A percentile compares a stretch with the other conserved stretches of the same genome.
These are phyloP conservation scores for Scrobipalpa atriplicella DNA, from an alignment of 2,888 invertebrate species.

Conservation along the genomic window DNA sequence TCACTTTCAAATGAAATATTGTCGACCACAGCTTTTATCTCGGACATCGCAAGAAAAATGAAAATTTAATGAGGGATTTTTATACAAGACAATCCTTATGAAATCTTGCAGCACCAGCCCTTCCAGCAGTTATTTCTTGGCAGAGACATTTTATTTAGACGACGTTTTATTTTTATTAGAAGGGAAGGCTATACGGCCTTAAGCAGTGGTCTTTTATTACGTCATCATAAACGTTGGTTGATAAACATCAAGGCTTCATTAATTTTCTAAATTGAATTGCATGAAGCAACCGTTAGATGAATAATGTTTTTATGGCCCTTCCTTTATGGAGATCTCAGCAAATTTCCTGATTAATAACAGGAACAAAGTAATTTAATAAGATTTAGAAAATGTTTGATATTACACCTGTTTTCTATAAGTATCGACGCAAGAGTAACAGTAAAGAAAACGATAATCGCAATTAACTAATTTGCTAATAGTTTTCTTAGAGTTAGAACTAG, in stretches of 20 bases:
- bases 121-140: conserved; percentile 44
- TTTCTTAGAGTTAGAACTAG: too few relatives aligned
- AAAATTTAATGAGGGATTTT: conserved; percentile 33
- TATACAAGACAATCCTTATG: conserved; percentile 29
- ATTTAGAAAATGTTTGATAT: too few relatives aligned
- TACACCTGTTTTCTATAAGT: too few relatives aligned
- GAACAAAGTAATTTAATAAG: too few relatives aligned
- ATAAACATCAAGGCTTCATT: conserved; percentile 31
- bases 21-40: conserved; percentile 5
- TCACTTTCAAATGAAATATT: conserved; percentile 10
- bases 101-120: conserved; percentile 23
- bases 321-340: background rate
- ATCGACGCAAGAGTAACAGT: too few relatives aligned
- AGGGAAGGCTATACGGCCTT: conserved; percentile 30
- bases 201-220: conserved; percentile 33
- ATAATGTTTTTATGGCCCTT: conserved; percentile 15
- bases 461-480: too few relatives aligned
- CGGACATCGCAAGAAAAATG: conserved; percentile 30
- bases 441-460: too few relatives aligned
- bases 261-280: conserved; percentile 29
- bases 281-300: conserved; percentile 15
- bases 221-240: conserved; percentile 34
- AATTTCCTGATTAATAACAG: too few relatives aligned
- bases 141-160: conserved; percentile 36
- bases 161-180: conserved; percentile 39